phyloP scores from a whole-genome alignment of 2,113 vertebrate species.

The Motacilla tschutschensis region DNA sequence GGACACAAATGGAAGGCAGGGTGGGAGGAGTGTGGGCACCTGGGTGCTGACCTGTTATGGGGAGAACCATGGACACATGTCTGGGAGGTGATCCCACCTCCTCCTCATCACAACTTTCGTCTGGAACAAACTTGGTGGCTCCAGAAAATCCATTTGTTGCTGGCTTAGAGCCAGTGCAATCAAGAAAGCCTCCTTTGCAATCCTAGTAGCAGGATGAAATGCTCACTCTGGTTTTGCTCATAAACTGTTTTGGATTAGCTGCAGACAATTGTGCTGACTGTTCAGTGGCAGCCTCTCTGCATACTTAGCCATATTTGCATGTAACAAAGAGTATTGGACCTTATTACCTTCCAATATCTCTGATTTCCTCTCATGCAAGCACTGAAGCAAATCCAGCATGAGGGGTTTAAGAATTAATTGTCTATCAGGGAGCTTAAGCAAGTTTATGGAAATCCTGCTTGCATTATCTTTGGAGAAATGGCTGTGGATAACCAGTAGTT shows the following conservation, averaged over 20 bases:
- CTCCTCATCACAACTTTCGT: background rate
- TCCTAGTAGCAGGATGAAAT: background rate
- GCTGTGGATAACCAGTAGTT: background rate
- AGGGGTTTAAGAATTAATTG: constrained; percentile 23
- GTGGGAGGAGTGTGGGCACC: background rate
- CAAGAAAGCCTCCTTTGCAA: background rate
- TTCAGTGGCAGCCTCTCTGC: background rate
- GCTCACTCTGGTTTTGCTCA: constrained; percentile 9
- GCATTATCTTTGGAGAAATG: background rate
- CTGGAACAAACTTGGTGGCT: background rate
- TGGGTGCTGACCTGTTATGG: accelerated
- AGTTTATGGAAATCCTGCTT: background rate
- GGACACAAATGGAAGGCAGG: background rate
- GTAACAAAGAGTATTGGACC: background rate
- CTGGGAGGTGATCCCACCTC: background rate
- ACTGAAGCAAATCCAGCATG: background rate
- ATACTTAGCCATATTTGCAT: background rate
- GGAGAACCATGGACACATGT: accelerated
- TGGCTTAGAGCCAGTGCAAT: background rate
- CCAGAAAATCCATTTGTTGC: background rate
- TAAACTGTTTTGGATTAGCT: constrained; percentile 14
- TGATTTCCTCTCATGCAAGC: background rate
- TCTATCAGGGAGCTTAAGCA: background rate
- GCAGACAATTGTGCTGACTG: background rate
- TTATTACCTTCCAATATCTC: background rate